phyloP scores from a whole-genome alignment of 2,113 vertebrate genomes.

The Cinclus mexicanus region DNA sequence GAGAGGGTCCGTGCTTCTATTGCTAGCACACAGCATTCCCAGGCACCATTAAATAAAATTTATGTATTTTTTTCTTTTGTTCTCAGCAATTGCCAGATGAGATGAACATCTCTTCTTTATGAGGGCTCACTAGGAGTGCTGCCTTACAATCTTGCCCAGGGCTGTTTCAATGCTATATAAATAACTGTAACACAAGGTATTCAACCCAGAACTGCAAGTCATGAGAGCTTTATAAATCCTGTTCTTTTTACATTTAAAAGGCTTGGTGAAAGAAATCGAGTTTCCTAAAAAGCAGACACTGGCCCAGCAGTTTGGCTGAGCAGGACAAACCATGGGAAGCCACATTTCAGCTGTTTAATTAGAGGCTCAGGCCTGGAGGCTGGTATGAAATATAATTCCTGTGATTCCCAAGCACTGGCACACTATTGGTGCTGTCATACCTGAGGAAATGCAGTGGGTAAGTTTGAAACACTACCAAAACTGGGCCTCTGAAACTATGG shows the following conservation, averaged over 20 bases:
- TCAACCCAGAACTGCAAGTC: background rate
- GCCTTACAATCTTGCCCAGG: background rate
- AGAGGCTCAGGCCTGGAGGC: background rate
- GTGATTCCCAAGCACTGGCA: background rate
- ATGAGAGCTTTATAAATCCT: background rate
- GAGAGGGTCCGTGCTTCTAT: background rate
- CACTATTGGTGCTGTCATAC: background rate
- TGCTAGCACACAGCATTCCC: background rate
- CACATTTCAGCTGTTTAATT: background rate
- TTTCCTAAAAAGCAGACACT: background rate
- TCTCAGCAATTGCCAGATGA: background rate
- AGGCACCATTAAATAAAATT: constrained; percentile 20
- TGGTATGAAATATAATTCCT: background rate
- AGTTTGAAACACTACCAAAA: background rate
- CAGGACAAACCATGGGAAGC: background rate
- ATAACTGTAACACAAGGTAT: background rate
- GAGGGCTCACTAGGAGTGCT: background rate
- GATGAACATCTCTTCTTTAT: background rate
- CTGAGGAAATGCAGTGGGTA: background rate
- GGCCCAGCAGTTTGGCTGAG: background rate
- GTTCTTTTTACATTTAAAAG: background rate
- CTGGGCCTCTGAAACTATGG: background rate
- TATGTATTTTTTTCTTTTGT: background rate
- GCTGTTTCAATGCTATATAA: background rate
- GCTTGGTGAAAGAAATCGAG: background rate